Base-by-base conservation (phyloP, 2,888 invertebrate species). In the Aplocera efformata region DNA sequence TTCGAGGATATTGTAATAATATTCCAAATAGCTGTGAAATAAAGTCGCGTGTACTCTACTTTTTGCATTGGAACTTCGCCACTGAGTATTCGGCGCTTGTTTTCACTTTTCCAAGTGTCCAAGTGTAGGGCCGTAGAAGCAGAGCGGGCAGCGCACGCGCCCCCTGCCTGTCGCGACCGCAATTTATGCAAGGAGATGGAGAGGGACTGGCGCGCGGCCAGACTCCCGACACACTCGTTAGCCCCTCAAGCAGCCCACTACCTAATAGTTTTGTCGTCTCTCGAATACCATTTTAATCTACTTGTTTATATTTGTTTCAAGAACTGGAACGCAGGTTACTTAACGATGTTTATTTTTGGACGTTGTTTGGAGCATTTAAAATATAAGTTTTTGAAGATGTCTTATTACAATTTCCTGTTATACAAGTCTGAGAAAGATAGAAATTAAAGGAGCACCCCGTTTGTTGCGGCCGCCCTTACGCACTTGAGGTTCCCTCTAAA, bases 211-310 rank as follows among this genome's bases (percentile, higher is more conserved):
- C 43, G 7, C 35, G 13, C 35, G 76, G 45, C 83, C 84, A 81
- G 68, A 45, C 46, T 51, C 54, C 60, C 66, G 67, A 64, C 71
- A 63, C 64, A 71, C 75, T 80, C 78, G 77, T 82, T 79, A 79
- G 72, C 67, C 63, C 63, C 71, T 56, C 38, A 53, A 50, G 30
- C 66, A 67, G 63, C 58, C 69, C 68, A 60, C 67, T 64, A 73
- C 71, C 67, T 79, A 80, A 84, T 82, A 78, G 78, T 79, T 80
- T 75, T 71, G 73, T 68, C 72, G 71, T 76, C 61, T 71, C 64
- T 63, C 55, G 56, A 59, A 68, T 63, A 71, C 64, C 64, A 67
- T 73, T 79, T 17, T 72, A 72, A 71, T 75, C 63, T 66, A 57
- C 63, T 74, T 74, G 72, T 77, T 79, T 74, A 68, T 70, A 72